Conservation (phyloP, 2,888 invertebrate genomes). For the Himalopsyche anomala region DNA sequence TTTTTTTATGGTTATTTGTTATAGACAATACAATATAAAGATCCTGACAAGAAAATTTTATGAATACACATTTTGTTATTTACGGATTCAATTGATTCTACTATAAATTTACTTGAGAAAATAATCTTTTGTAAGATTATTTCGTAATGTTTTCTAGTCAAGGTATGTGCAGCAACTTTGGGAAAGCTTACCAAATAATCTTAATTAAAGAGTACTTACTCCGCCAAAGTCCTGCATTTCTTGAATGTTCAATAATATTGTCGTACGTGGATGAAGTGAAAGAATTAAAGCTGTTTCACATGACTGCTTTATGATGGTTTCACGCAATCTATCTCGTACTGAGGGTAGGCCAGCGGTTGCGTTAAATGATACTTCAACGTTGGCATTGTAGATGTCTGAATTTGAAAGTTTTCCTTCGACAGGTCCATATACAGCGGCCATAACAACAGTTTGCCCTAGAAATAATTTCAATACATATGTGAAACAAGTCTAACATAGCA, state of each 20-base stretch:
- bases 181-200: too few relatives aligned
- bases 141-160: too few relatives aligned
- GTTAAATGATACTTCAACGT: conserved; percentile 86
- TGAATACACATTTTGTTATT: too few relatives aligned
- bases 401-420: conserved; percentile 86
- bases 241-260: conserved; percentile 87
- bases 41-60: too few relatives aligned
- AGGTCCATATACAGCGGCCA: conserved; percentile 90
- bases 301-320: conserved; percentile 85
- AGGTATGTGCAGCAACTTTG: too few relatives aligned
- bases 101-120: too few relatives aligned
- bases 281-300: conserved; percentile 85
- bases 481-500: too few relatives aligned
- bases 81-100: too few relatives aligned
- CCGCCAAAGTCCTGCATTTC: conserved; percentile 91
- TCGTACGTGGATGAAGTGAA: conserved; percentile 87
- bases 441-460: conserved; percentile 86
- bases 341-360: conserved; percentile 86
- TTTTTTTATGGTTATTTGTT: too few relatives aligned
- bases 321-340: conserved; percentile 83
- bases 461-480: conserved; percentile 62
- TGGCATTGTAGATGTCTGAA: conserved; percentile 86
- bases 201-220: conserved; percentile 71
- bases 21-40: too few relatives aligned
- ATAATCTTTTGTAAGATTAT: too few relatives aligned